Base-by-base conservation (phyloP, 2,888 invertebrate species). In the Latheticus oryzae region DNA sequence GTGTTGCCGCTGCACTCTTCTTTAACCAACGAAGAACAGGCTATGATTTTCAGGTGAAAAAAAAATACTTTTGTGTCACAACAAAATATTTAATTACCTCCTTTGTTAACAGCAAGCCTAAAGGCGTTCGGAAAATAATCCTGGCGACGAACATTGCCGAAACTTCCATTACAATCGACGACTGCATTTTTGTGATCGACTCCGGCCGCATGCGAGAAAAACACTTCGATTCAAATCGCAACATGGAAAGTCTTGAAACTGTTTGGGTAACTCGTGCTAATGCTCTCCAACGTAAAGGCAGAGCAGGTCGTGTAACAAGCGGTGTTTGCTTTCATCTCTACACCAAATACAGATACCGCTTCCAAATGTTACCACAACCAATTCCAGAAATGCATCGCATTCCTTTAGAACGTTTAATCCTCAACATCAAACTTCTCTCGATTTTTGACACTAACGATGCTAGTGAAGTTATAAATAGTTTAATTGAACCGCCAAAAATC, bases 101-200 rank as follows among this genome's bases (percentile, higher is more conserved):
- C 7, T 30, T 35, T 17, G 16, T 5, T 64, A 86, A 83, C 72
- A 86, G 85, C 68, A 88, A 86, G 64, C 85, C 90, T 0, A 85
- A 85, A 19, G 90, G 90, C 0, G 84, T 86, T 11, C 82, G 96
- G 21, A 97, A 97, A 83, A 93, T 97, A 56, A 90, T 95, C 0
- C 80, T 97, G 0, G 87, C 88, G 1, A 97, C 97, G 0, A 97
- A 97, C 73, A 91, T 97, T 59, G 96, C 97, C 0, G 97, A 97
- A 81, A 97, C 96, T 0, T 95, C 95, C 0, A 87, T 97, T 3
- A 97, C 97, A 3, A 95, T 97, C 60, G 93, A 96, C 71, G 96
- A 97, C 79, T 95, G 97, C 66, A 93, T 95, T 0, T 97, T 91
- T 74, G 97, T 97, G 1, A 84, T 97, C 30, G 96, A 97, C 76